Conservation (phyloP, 2,797 vertebrate genomes). For the Xyrichtys novacula region DNA sequence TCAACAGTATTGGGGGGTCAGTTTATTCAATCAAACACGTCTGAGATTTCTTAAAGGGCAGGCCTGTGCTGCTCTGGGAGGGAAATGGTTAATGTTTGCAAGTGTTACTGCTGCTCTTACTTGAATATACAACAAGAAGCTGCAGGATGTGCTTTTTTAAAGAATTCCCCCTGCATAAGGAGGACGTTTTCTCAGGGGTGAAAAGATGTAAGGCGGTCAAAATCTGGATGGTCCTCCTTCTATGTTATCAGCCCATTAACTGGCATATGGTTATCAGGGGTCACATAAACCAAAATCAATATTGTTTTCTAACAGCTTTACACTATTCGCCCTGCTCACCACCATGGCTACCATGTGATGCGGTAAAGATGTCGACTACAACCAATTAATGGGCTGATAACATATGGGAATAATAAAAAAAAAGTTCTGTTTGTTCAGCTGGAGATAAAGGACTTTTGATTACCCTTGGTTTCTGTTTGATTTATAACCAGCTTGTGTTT, state of each 20-base stretch:
- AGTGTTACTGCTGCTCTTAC: not conserved
- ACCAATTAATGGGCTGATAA: not conserved
- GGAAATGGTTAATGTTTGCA: not conserved
- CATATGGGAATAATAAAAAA: not conserved
- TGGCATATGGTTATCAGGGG: too few relatives aligned
- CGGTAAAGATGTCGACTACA: not conserved
- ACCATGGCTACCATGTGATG: too few relatives aligned
- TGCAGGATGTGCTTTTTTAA: not conserved
- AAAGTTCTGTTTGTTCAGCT: too few relatives aligned
- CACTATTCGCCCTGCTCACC: too few relatives aligned
- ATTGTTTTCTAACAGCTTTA: too few relatives aligned
- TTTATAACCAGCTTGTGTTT: not conserved
- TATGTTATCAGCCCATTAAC: not conserved
- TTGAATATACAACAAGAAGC: not conserved
- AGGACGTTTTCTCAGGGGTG: not conserved
- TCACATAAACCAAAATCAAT: too few relatives aligned
- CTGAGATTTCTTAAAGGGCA: not conserved
- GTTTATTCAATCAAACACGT: not conserved
- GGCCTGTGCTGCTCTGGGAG: not conserved
- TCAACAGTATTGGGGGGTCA: slow-evolving; percentile 5
- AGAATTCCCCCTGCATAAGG: not conserved
- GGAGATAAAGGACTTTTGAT: not conserved
- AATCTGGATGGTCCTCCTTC: too few relatives aligned
- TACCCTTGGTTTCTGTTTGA: not conserved
- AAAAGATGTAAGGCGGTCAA: not conserved